phyloP scores from a whole-genome alignment of 1,140 invertebrate genomes.

The Ridgeia piscesae region DNA sequence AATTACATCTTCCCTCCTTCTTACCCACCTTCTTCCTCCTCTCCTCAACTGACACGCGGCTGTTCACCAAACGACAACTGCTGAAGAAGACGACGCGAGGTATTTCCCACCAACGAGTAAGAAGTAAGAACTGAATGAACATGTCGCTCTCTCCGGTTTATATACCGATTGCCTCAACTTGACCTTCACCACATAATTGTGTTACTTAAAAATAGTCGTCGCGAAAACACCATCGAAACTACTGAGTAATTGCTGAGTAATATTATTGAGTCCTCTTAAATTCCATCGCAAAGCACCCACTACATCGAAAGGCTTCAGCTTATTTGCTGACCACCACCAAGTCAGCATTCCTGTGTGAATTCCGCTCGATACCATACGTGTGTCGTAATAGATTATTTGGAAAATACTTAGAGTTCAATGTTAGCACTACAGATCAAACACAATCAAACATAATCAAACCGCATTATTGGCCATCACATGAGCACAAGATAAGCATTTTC shows the following conservation, averaged over 20 bases:
- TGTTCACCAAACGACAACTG: background rate
- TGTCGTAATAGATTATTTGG: background rate
- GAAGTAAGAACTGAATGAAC: background rate
- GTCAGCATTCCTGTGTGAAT: background rate
- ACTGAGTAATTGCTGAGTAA: background rate
- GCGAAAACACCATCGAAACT: background rate
- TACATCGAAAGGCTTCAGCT: background rate
- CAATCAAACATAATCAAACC: background rate
- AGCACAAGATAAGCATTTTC: background rate
- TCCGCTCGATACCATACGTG: background rate
- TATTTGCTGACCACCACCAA: background rate
- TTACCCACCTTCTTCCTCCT: background rate
- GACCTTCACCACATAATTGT: background rate
- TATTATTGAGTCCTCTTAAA: background rate
- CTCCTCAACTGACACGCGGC: background rate
- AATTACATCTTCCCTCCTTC: background rate
- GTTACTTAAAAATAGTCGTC: background rate
- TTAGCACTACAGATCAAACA: background rate
- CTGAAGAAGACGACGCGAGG: background rate
- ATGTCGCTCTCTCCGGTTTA: background rate
- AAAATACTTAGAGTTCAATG: background rate
- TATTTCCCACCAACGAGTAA: background rate
- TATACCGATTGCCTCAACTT: background rate
- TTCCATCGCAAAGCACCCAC: background rate
- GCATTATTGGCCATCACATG: background rate